Evolutionary conservation across 2,797 vertebrate species (phyloP).

Genomic region (Scarus forsteni): DNA sequence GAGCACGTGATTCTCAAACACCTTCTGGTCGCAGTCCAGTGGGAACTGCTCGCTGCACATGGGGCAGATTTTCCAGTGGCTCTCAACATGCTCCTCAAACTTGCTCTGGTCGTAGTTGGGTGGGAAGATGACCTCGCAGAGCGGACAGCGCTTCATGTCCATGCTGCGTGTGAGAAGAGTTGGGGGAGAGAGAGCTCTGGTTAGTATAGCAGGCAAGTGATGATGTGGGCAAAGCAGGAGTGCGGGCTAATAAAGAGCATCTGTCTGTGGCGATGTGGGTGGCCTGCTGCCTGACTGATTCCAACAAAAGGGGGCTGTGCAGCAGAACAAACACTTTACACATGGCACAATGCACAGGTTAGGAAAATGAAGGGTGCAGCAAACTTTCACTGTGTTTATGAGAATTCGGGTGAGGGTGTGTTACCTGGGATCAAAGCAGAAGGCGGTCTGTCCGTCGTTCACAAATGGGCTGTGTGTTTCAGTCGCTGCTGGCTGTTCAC

Average conservation of each 20-base stretch:
- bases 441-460: slow-evolving; percentile 89
- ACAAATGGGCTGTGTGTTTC: slow-evolving; percentile 85
- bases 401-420: slow-evolving; percentile 20
- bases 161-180: slow-evolving; percentile 78
- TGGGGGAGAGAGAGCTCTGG: slow-evolving; percentile 15
- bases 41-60: slow-evolving; percentile 99
- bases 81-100: slow-evolving; percentile 98
- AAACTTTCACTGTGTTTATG: slow-evolving; percentile 47
- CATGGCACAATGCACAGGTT: slow-evolving; percentile 64
- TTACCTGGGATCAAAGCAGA: slow-evolving; percentile 98
- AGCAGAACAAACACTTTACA: slow-evolving; percentile 70
- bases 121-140: slow-evolving; percentile 97
- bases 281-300: slow-evolving; percentile 54
- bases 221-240: slow-evolving; percentile 68
- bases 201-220: slow-evolving; percentile 61
- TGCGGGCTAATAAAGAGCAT: slow-evolving; percentile 76
- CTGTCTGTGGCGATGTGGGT: slow-evolving; percentile 79
- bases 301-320: slow-evolving; percentile 48
- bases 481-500: slow-evolving; percentile 79
- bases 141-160: slow-evolving; percentile 94
- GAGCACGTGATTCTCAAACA: slow-evolving; percentile 96
- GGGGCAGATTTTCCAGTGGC: slow-evolving; percentile 99
- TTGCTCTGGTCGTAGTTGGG: slow-evolving; percentile 98
- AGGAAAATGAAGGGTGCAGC: slow-evolving; percentile 37
- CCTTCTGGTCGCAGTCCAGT: slow-evolving; percentile 95